phyloP scores from a whole-genome alignment of 2,113 vertebrate species.

The Pampusana beccarii region DNA sequence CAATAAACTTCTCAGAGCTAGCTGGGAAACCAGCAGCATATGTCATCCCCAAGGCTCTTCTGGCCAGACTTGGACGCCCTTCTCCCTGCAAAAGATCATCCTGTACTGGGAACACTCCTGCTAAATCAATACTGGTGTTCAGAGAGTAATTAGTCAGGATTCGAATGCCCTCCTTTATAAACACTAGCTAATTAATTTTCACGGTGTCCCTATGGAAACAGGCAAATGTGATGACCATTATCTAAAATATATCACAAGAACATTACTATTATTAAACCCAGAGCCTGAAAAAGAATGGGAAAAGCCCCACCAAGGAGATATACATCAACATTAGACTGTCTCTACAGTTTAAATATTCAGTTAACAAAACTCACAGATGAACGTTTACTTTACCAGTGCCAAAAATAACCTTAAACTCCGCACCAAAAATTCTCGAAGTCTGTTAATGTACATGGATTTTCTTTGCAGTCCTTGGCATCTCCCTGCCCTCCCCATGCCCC shows the following conservation, averaged over 20 bases:
- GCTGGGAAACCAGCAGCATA: not conserved
- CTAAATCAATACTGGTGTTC: slow-evolving; percentile 36
- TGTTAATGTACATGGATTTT: not conserved
- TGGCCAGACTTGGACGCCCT: not conserved
- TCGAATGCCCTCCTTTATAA: slow-evolving; percentile 19
- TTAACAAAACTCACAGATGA: slow-evolving; percentile 8
- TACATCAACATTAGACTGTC: not conserved
- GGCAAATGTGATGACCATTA: slow-evolving; percentile 8
- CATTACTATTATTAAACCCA: slow-evolving; percentile 3
- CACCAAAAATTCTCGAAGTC: not conserved
- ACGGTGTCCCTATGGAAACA: not conserved
- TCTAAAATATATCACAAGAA: slow-evolving; percentile 4
- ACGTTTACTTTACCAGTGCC: not conserved
- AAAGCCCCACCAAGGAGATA: not conserved
- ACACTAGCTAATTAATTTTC: slow-evolving; percentile 51
- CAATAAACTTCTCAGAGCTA: not conserved
- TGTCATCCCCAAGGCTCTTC: not conserved
- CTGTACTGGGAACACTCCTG: not conserved
- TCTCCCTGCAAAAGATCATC: not conserved
- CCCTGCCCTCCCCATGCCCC: not conserved
- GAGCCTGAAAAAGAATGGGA: not conserved
- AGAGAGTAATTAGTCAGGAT: slow-evolving; percentile 22
- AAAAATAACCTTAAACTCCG: not conserved
- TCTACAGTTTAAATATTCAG: not conserved
- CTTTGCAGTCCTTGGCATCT: not conserved